Evolutionary conservation across 2,797 vertebrate species (phyloP), one percentile per base, ranked within the genome.

Genomic region (Avahi laniger): DNA sequence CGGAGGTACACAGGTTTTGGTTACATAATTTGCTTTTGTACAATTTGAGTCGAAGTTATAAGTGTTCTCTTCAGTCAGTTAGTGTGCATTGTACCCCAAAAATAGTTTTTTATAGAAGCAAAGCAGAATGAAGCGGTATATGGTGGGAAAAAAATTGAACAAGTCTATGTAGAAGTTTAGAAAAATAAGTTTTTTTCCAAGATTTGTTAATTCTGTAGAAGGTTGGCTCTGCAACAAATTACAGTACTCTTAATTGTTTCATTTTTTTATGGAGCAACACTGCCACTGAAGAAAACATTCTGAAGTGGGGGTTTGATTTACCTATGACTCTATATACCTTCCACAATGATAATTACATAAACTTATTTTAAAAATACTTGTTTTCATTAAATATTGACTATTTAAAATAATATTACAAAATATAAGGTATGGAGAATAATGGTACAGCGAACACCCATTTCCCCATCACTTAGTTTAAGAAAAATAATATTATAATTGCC

Each of bases 361-460:
- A 72, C 38, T 90, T 54, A 75, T 30, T 41, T 86, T n/a, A 75
- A 20, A 85, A 91, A 67, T 85, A 85, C 48, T 61, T 43, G 5
- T 11, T 59, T 93, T 75, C 84, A 26, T 35, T 86, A 94, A 76
- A 67, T 93, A 54, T 24, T 76, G 72, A 91, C 33, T 57, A 82
- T 63, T 92, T 96, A 67, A 61, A 63, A 57, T 73, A 79, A 82
- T 80, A 57, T 65, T 91, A 76, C 14, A 89, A 73, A 69, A 65
- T 65, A 18, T 54, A 57, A 85, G 57, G 17, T 54, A 1, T 81
- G 22, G 63, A 43, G 48, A 70, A 35, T 54, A 85, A 63, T n/a
- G 30, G 22, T 38, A 6, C 14, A 54, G 35, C 28, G 4, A 72
- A 50, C 17, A 69, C 63, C 54, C 54, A 0, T 82, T 15, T 93